These are phyloP conservation scores for Cyaniris semiargus DNA, from an alignment of 2,888 invertebrate species.

Conservation along the genomic window DNA sequence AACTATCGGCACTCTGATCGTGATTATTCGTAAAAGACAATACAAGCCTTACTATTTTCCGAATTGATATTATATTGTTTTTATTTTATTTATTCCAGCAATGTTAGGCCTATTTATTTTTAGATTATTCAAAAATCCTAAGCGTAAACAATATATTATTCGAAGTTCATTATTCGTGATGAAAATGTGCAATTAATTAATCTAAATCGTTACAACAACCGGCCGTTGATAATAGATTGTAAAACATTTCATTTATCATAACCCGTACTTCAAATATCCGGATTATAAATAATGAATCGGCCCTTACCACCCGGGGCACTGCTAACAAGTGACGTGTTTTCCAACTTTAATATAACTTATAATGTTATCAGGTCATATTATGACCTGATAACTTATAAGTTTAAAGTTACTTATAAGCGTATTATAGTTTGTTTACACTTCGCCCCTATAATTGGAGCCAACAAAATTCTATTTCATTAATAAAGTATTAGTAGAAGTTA, in stretches of 20 bases:
- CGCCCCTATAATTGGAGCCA: background rate
- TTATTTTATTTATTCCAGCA: too few species aligned
- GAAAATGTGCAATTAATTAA: conserved; percentile 23
- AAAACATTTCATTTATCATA: conserved; percentile 5
- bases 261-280: conserved; percentile 22
- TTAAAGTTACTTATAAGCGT: background rate
- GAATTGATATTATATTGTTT: too few species aligned
- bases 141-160: background rate
- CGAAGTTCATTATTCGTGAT: background rate
- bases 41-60: too few species aligned
- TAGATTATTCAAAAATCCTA: too few species aligned
- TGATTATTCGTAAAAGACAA: background rate
- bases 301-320: background rate
- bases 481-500: too few species aligned
- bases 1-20: too few species aligned
- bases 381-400: background rate
- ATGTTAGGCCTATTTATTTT: too few species aligned
- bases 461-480: too few species aligned
- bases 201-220: background rate
- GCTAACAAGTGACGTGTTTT: conserved; percentile 12
- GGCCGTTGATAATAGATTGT: background rate
- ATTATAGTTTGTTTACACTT: background rate
- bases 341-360: background rate
- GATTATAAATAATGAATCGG: conserved; percentile 14
- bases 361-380: too few species aligned